Evolutionary conservation across 2,888 invertebrate species (phyloP).

Genomic region (Acrocera orbiculus): DNA sequence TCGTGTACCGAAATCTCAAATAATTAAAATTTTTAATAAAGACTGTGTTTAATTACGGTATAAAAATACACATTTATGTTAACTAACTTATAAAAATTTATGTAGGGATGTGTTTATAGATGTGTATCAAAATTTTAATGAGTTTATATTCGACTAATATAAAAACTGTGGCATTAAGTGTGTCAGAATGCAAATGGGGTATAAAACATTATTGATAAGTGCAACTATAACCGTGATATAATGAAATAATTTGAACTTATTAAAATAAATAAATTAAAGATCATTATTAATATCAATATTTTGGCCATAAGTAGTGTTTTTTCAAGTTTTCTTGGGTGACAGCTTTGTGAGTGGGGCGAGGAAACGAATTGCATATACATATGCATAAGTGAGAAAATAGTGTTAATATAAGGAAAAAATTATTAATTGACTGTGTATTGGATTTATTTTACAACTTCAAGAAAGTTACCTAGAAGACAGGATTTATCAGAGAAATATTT

Average conservation of each 20-base stretch:
- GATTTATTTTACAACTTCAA: slow-evolving; percentile 5
- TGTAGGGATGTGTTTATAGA: no score
- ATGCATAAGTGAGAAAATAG: no score
- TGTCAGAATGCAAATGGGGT: slow-evolving; percentile 50
- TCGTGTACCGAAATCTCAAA: slow-evolving; percentile 36
- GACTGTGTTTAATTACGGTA: no score
- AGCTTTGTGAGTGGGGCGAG: slow-evolving; percentile 31
- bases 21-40: not conserved
- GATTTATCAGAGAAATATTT: no score
- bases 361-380: slow-evolving; percentile 24
- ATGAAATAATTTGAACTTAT: slow-evolving; percentile 19
- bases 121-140: no score
- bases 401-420: no score
- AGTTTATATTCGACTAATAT: not conserved
- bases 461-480: slow-evolving; percentile 6
- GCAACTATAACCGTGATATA: slow-evolving; percentile 15
- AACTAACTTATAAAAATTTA: no score
- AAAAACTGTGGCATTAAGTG: slow-evolving; percentile 33
- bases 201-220: slow-evolving; percentile 29
- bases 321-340: slow-evolving; percentile 32
- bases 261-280: slow-evolving; percentile 11
- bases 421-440: slow-evolving; percentile 3
- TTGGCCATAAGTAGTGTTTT: slow-evolving; percentile 37
- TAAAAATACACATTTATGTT: no score
- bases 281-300: no score